Evolutionary conservation across 2,797 vertebrate species (phyloP).

Genomic region (Chelmon rostratus): DNA sequence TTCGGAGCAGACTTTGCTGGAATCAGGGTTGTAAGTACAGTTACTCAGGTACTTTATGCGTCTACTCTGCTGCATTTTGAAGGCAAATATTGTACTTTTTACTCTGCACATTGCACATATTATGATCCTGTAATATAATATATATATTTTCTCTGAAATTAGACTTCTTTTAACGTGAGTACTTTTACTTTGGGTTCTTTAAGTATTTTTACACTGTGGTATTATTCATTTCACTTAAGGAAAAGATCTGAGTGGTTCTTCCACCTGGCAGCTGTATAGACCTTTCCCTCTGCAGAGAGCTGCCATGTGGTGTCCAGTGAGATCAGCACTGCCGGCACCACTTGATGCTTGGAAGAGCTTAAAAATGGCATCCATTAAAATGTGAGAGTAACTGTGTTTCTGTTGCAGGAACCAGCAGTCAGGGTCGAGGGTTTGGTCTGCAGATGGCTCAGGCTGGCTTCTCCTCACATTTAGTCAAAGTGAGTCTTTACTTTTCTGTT

Average conservation of each 20-base stretch:
- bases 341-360: not conserved
- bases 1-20: too few species aligned
- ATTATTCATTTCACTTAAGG: not conserved
- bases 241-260: not conserved
- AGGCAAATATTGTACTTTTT: too few species aligned
- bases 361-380: not conserved
- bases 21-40: too few species aligned
- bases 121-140: too few species aligned
- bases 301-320: not conserved
- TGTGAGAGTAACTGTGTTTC: not conserved
- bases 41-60: too few species aligned
- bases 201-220: not conserved
- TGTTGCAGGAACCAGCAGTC: slow-evolving; percentile 89
- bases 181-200: too few species aligned
- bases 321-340: not conserved
- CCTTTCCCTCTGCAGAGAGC: not conserved
- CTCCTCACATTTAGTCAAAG: slow-evolving; percentile 95
- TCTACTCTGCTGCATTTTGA: too few species aligned
- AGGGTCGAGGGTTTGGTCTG: slow-evolving; percentile 89
- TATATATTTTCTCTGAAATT: too few species aligned
- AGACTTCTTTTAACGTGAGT: too few species aligned
- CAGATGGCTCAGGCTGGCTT: slow-evolving; percentile 99
- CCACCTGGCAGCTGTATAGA: not conserved
- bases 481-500: slow-evolving; percentile 72
- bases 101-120: too few species aligned